phyloP scores from a whole-genome alignment of 2,797 vertebrate genomes.

The Peromyscus attwateri region DNA sequence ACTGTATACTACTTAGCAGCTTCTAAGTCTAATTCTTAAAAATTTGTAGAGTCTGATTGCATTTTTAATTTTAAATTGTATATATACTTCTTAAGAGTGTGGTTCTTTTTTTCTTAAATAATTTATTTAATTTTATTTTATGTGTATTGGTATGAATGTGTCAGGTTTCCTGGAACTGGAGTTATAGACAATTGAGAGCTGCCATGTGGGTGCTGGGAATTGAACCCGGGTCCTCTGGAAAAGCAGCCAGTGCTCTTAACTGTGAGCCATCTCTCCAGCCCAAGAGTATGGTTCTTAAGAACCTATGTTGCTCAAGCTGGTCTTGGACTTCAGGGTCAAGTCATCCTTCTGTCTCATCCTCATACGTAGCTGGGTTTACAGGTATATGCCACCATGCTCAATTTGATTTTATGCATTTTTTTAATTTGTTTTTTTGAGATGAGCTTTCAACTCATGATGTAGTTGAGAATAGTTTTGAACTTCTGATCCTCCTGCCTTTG shows the following conservation, averaged over 20 bases:
- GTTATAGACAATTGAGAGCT: no score
- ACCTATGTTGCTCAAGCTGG: background rate
- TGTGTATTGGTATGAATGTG: no score
- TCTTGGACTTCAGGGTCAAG: background rate
- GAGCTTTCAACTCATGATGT: background rate
- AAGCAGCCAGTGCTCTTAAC: no score
- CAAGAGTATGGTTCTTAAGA: background rate
- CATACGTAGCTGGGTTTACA: background rate
- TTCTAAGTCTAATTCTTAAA: background rate
- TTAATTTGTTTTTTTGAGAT: background rate
- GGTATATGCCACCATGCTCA: background rate
- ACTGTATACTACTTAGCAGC: constrained; percentile 15
- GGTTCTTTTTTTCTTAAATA: background rate
- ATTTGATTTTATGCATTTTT: background rate
- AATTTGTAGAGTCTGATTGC: background rate
- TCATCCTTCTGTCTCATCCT: background rate
- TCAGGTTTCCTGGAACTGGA: no score
- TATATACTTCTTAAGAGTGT: background rate
- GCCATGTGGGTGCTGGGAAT: no score
- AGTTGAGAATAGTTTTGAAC: background rate
- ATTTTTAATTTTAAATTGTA: background rate
- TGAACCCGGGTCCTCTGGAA: no score
- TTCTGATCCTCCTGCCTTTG: background rate
- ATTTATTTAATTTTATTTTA: no score
- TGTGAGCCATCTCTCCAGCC: no score